These are phyloP conservation scores for Tipula lateralis DNA, from an alignment of 2,888 invertebrate genomes.

Conservation along the genomic window DNA sequence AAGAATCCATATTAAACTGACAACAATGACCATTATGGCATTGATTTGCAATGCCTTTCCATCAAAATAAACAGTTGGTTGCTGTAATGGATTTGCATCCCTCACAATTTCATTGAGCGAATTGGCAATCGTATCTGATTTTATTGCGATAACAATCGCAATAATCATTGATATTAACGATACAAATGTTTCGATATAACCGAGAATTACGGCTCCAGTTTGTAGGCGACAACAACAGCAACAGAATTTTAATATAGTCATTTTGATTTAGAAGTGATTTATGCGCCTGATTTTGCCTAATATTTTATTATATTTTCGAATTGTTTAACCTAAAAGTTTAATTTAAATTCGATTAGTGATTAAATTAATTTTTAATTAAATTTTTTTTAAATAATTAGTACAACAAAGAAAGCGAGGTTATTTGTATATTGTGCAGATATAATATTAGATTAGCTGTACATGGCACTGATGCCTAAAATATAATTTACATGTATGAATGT, in stretches of 20 bases:
- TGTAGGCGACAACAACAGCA: neutral
- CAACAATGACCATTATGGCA: neutral
- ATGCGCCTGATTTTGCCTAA: neutral
- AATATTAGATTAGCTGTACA: too few species aligned
- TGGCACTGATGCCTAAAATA: too few species aligned
- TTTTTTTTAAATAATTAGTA: neutral
- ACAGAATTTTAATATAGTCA: neutral
- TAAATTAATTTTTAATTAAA: neutral
- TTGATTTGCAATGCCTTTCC: neutral
- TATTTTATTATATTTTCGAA: neutral
- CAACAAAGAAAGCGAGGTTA: too few species aligned
- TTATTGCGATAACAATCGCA: neutral
- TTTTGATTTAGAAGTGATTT: neutral
- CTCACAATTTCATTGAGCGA: neutral
- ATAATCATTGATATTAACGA: neutral
- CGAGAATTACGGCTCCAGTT: neutral
- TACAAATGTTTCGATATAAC: neutral
- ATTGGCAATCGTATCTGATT: neutral
- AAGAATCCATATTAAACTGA: neutral
- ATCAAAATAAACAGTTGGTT: neutral
- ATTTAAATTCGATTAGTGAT: neutral
- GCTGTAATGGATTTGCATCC: neutral
- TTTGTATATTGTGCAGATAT: too few species aligned
- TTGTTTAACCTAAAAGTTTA: neutral
- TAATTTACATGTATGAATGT: too few species aligned